These are phyloP conservation scores for Rhinichthys klamathensis DNA, from an alignment of 2,113 vertebrate genomes.

Conservation along the genomic window DNA sequence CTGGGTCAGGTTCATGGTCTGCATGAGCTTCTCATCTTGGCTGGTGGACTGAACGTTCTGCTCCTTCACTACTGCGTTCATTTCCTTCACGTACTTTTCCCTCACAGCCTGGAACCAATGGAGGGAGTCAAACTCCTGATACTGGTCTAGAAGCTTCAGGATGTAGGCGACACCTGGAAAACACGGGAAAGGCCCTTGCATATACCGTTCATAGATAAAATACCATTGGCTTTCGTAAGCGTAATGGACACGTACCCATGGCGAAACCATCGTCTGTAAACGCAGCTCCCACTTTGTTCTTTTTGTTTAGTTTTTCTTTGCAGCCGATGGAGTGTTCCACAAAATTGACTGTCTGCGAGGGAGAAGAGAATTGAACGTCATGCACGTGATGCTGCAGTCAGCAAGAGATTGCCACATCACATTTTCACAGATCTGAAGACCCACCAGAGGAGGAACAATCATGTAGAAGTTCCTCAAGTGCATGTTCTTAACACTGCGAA, in stretches of 20 bases:
- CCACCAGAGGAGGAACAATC: slow-evolving; percentile 94
- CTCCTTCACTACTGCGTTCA: slow-evolving; percentile 91
- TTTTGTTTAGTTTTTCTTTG: slow-evolving; percentile 98
- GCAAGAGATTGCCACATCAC: background rate
- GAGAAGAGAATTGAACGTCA: background rate
- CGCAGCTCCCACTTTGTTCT: slow-evolving; percentile 95
- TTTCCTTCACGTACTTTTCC: slow-evolving; percentile 95
- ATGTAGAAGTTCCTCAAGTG: slow-evolving; percentile 97
- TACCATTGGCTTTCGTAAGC: background rate
- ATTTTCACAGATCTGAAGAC: slow-evolving; percentile 54
- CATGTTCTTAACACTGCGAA: slow-evolving; percentile 96
- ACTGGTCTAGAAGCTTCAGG: slow-evolving; percentile 97
- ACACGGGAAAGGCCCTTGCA: slow-evolving; percentile 28
- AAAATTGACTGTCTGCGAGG: slow-evolving; percentile 91
- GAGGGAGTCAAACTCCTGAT: slow-evolving; percentile 97
- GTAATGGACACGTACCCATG: slow-evolving; percentile 81
- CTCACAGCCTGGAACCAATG: slow-evolving; percentile 98
- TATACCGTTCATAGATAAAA: background rate
- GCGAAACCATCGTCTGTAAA: slow-evolving; percentile 99
- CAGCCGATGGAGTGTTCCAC: slow-evolving; percentile 97
- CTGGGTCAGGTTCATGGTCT: slow-evolving; percentile 98
- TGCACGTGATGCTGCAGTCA: background rate
- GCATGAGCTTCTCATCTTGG: slow-evolving; percentile 95
- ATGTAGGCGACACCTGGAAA: slow-evolving; percentile 96
- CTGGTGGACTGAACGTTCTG: slow-evolving; percentile 87